A percentile compares a stretch with the other conserved stretches of the same genome.
These are phyloP conservation scores for Catharus bicknelli DNA, from an alignment of 2,113 vertebrate species.

Conservation along the genomic window DNA sequence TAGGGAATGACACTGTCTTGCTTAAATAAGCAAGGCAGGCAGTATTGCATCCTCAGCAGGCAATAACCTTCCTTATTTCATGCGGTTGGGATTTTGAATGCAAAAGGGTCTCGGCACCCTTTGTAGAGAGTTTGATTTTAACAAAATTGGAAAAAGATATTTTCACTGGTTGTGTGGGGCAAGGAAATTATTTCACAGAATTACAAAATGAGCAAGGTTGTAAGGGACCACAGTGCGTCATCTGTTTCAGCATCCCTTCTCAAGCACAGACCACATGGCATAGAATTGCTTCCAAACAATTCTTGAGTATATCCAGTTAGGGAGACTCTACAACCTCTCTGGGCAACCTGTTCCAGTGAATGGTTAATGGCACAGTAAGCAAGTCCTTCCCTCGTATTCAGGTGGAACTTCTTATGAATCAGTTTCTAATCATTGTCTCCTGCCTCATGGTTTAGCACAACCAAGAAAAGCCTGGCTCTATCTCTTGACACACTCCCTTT, in stretches of 20 bases:
- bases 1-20: neutral
- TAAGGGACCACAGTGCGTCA: neutral
- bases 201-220: neutral
- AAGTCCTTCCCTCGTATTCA: neutral
- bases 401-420: neutral
- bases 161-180: neutral
- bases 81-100: neutral
- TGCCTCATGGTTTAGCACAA: neutral
- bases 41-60: neutral
- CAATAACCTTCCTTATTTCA: neutral
- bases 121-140: neutral
- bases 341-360: rapidly evolving
- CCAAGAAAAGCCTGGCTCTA: neutral
- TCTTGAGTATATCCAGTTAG: neutral
- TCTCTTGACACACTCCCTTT: neutral
- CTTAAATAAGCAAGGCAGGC: neutral
- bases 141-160: neutral
- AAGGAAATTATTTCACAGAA: neutral
- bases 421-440: neutral
- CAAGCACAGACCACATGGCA: neutral
- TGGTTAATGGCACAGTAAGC: neutral
- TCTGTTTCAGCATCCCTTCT: neutral
- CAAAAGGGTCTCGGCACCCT: neutral
- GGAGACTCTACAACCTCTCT: neutral
- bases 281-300: neutral